Evolutionary conservation across 1,140 invertebrate species (phyloP).

Genomic region (Drosophila takahashii): DNA sequence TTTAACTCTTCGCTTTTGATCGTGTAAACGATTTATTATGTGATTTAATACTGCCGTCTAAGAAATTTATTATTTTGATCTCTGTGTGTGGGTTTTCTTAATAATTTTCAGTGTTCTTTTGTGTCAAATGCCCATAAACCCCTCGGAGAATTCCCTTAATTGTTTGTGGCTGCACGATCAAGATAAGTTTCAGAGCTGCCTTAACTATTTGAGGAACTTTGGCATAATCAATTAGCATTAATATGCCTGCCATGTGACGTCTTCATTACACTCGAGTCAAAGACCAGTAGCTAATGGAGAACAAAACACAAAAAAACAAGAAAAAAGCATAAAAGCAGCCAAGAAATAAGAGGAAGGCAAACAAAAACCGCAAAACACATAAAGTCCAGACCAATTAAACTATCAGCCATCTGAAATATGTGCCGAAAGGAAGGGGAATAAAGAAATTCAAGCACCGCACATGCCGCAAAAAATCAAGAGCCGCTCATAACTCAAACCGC

Average conservation of each 20-base stretch:
- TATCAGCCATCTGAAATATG: conserved; percentile 73
- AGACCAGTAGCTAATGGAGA: conserved; percentile 59
- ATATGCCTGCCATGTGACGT: conserved; percentile 61
- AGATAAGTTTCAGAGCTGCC: conserved; percentile 27
- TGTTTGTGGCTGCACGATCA: conserved; percentile 19
- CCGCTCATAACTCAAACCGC: conserved; percentile 48
- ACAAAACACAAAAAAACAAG: not conserved
- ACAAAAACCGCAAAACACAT: conserved; percentile 48
- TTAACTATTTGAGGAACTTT: conserved; percentile 27
- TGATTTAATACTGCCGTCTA: conserved; percentile 17
- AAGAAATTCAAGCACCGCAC: conserved; percentile 41
- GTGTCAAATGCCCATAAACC: conserved; percentile 6
- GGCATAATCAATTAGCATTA: conserved; percentile 64
- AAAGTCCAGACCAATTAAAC: conserved; percentile 72
- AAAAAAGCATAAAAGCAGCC: conserved; percentile 3
- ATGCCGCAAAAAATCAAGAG: conserved; percentile 40
- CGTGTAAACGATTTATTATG: conserved; percentile 12
- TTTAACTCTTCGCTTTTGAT: conserved; percentile 14
- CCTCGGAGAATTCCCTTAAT: not conserved
- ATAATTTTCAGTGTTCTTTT: not conserved
- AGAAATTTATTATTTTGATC: conserved; percentile 12
- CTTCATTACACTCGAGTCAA: conserved; percentile 63
- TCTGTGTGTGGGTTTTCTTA: conserved; percentile 8
- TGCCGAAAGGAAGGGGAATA: conserved; percentile 19
- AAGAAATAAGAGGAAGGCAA: conserved; percentile 15